A percentile compares a stretch with the other conserved stretches of the same genome.
Conservation (phyloP, 2,888 invertebrate species). For the Polyommatus icarus region DNA sequence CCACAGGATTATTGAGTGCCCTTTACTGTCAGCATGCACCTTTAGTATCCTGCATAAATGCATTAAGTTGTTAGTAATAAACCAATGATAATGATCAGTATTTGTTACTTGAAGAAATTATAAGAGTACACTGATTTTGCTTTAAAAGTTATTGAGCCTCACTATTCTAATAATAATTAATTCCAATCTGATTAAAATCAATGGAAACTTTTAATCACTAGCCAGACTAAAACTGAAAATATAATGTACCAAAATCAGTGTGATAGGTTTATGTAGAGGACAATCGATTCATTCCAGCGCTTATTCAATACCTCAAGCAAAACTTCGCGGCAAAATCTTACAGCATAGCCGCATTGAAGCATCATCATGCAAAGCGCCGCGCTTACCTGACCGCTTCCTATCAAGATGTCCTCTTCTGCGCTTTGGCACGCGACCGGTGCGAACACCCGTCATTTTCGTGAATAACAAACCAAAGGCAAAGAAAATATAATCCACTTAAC, state of each 20-base stretch:
- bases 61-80: conserved; percentile 68
- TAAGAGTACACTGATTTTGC: background rate
- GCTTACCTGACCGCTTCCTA: conserved; percentile 71
- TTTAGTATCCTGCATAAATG: conserved; percentile 72
- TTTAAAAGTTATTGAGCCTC: too few relatives aligned
- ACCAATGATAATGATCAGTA: conserved; percentile 37
- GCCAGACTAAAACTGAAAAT: background rate
- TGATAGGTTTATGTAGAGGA: conserved; percentile 19
- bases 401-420: conserved; percentile 62
- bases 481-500: conserved; percentile 36
- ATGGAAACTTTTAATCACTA: background rate
- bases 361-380: conserved; percentile 54
- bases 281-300: conserved; percentile 47
- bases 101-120: conserved; percentile 17
- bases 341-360: conserved; percentile 51
- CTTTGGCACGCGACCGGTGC: conserved; percentile 69
- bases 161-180: too few relatives aligned
- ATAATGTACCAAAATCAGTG: background rate
- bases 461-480: conserved; percentile 7
- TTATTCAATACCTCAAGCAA: conserved; percentile 58
- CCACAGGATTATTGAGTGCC: conserved; percentile 59
- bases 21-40: conserved; percentile 71
- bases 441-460: conserved; percentile 65
- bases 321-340: conserved; percentile 47
- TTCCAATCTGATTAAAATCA: background rate